These are phyloP conservation scores for Synergus laeviventris DNA, from an alignment of 2,888 invertebrate species.

Conservation along the genomic window DNA sequence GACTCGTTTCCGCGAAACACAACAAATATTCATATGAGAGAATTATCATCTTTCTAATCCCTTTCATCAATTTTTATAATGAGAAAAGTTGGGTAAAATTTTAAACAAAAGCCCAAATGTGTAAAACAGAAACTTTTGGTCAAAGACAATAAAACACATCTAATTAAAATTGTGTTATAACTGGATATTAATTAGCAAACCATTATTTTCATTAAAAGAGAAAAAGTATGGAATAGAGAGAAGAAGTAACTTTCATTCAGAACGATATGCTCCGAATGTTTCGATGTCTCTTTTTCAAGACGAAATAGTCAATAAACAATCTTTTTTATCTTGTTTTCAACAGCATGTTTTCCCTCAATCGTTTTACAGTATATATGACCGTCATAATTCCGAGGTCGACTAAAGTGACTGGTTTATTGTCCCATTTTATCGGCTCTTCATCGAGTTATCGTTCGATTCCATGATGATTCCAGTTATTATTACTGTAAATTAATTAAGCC, in stretches of 20 bases:
- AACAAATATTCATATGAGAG: neutral
- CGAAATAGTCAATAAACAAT: neutral
- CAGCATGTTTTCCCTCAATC: neutral
- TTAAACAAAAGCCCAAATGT: neutral
- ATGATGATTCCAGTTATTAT: slow-evolving; percentile 37
- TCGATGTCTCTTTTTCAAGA: neutral
- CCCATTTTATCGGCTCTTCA: slow-evolving; percentile 19
- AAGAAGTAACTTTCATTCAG: neutral
- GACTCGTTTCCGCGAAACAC: neutral
- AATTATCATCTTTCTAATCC: neutral
- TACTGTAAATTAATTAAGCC: slow-evolving; percentile 20
- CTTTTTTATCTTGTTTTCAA: slow-evolving; percentile 1
- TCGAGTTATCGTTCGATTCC: slow-evolving; percentile 28
- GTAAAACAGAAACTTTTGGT: neutral
- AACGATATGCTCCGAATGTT: neutral
- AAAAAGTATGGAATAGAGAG: neutral
- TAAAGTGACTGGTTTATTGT: slow-evolving; percentile 28
- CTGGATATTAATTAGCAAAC: neutral
- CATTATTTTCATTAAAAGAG: neutral
- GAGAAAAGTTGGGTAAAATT: slow-evolving; percentile 8
- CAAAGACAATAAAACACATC: neutral
- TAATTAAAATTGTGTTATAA: neutral
- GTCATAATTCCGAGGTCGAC: neutral
- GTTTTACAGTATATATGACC: neutral
- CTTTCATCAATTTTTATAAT: neutral